Conservation (phyloP, 2,888 invertebrate genomes). For the Cantharis flavilabris region DNA sequence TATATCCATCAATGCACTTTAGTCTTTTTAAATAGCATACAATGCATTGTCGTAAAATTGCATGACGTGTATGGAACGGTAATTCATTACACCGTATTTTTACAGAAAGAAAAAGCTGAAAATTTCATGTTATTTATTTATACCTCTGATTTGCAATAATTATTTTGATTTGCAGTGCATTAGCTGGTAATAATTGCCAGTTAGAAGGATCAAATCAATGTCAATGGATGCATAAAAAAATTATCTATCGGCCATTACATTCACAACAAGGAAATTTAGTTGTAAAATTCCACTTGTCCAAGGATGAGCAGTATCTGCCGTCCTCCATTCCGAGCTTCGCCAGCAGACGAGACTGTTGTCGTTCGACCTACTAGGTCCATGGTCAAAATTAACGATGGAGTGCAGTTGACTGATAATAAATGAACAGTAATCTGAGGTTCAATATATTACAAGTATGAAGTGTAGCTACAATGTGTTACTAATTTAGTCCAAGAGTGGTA, state of each 20-base stretch:
- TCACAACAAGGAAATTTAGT: background rate
- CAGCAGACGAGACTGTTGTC: too few relatives aligned
- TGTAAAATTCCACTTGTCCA: too few relatives aligned
- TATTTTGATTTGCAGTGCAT: background rate
- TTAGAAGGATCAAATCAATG: background rate
- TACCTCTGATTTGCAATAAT: background rate
- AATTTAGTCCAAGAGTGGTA: background rate
- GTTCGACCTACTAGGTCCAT: too few relatives aligned
- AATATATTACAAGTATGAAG: background rate
- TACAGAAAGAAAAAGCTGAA: background rate
- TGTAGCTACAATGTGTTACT: background rate
- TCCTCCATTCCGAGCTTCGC: too few relatives aligned
- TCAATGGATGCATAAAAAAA: background rate
- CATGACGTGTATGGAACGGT: background rate
- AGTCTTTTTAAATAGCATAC: background rate
- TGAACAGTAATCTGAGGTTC: background rate
- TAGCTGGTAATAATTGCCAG: background rate
- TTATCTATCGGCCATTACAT: background rate
- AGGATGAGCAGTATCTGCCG: background rate
- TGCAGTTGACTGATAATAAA: background rate
- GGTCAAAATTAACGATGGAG: background rate
- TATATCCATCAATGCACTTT: background rate
- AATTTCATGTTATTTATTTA: background rate
- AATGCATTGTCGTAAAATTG: background rate
- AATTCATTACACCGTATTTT: background rate